These are phyloP conservation scores for Papilio dardanus DNA, from an alignment of 1,140 invertebrate genomes.

Conservation along the genomic window DNA sequence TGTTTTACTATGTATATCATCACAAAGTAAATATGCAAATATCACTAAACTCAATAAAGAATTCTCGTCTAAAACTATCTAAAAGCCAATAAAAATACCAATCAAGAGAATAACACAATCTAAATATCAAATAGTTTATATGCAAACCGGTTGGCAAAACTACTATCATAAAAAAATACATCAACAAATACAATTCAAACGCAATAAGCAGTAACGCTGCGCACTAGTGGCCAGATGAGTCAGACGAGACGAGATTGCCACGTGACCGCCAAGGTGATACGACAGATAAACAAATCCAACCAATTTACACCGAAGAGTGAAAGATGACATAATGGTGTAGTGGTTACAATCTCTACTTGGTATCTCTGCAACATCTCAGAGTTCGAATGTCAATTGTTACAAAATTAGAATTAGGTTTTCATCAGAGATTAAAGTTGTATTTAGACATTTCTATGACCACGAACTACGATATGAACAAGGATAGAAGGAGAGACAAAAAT, in stretches of 20 bases:
- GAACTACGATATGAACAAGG: too few species aligned
- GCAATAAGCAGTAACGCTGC: slow-evolving; percentile 9
- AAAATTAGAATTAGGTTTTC: neutral
- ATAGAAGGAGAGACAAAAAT: too few species aligned
- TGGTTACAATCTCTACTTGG: neutral
- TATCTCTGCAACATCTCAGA: neutral
- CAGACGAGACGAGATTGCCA: slow-evolving; percentile 4
- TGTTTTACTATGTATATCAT: too few species aligned
- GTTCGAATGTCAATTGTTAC: neutral
- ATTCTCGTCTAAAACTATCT: neutral
- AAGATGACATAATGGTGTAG: neutral
- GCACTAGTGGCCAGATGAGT: slow-evolving; percentile 25
- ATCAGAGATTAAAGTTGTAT: too few species aligned
- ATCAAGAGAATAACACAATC: neutral
- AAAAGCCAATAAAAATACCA: neutral
- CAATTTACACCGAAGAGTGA: neutral
- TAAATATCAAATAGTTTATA: neutral
- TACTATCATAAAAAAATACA: neutral
- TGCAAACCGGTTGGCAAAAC: neutral
- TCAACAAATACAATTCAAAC: slow-evolving; percentile 18
- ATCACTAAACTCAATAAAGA: neutral
- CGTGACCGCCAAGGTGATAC: slow-evolving; percentile 18
- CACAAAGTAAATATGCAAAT: neutral
- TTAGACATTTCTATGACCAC: too few species aligned
- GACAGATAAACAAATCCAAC: slow-evolving; percentile 21